Evolutionary conservation across 1,140 invertebrate genomes (phyloP), one percentile per base, ranked within the genome.

Genomic region (Andricus grossulariae): DNA sequence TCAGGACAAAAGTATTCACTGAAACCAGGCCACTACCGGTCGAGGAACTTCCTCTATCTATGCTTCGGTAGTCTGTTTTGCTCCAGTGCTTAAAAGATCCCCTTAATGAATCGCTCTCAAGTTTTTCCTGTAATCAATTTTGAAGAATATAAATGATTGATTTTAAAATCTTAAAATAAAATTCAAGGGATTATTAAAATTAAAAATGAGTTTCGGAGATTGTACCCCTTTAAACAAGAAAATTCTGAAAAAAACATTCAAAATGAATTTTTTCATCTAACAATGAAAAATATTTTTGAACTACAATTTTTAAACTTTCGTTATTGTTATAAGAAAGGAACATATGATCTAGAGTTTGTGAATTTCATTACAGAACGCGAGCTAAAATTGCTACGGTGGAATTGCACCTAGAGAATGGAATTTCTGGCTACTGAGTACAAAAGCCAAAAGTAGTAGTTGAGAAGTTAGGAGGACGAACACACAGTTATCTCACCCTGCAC

Each of bases 41-140:
- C 60, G 60, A 66, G 25, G 15, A 66, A 16, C 60, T 66, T 6
- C 60, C 45, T 66, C 39, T 32, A 66, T 66, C 39, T 32, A 16
- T n/a, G 57, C 57, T 32, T 66, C 32, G 12, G 25, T 16, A 25
- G 32, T 66, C 16, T 66, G 10, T 32, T 66, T 66, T 25, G n/a
- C 60, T 66, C 6, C 32, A 39, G 60, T 66, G 60, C 60, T 66
- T 66, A 66, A 66, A 66, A 66, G 60, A 66, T 66, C 25, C 39
- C 57, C 57, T 66, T 66, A 66, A 66, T 66, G 57, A 66, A 66
- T 39, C 25, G 57, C 60, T 66, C 15, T 66, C 16, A 25, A n/a
- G 60, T 66, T 66, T 66, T 66, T 66, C 25, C 25, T 66, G 32
- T 66, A 66, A 66, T 66, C 32, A 66, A 66, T 66, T 66, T 39